A percentile compares a stretch with the other conserved stretches of the same genome.
Conservation (phyloP, 23 tunicate genomes). For the Botrylloides violaceus region DNA sequence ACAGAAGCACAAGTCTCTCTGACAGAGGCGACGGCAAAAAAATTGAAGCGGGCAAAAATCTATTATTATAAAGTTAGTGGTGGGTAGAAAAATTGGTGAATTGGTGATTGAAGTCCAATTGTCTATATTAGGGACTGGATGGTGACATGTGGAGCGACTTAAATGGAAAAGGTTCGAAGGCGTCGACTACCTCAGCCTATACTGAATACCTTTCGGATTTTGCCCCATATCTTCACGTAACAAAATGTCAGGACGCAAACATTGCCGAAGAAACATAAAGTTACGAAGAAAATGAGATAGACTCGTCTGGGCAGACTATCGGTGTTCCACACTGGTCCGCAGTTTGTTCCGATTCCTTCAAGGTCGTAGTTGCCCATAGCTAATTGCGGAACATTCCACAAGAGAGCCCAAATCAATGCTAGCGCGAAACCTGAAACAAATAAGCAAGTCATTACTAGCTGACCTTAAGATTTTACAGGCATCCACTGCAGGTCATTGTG, state of each 20-base stretch:
- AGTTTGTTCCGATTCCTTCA: constrained; percentile 26
- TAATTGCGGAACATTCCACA: constrained; percentile 3
- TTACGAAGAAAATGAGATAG: background rate
- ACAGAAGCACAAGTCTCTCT: no score
- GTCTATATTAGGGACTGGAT: no score
- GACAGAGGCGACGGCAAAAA: no score
- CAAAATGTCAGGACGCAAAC: background rate
- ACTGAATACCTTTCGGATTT: background rate
- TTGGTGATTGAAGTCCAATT: no score
- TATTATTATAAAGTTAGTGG: no score
- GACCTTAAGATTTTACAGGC: background rate
- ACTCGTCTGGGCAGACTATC: background rate
- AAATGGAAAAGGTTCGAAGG: no score
- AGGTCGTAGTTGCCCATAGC: background rate
- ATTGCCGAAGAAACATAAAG: background rate
- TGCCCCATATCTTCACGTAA: background rate
- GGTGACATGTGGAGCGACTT: no score
- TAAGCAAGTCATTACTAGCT: no score
- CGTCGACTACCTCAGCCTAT: no score
- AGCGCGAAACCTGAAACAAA: background rate
- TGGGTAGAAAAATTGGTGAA: no score
- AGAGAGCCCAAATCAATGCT: background rate
- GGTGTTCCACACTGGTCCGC: constrained; percentile 17
- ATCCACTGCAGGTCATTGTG: background rate
- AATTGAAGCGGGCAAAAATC: no score